Base-by-base conservation (phyloP, 2,113 vertebrate species). In the Jacana jacana region DNA sequence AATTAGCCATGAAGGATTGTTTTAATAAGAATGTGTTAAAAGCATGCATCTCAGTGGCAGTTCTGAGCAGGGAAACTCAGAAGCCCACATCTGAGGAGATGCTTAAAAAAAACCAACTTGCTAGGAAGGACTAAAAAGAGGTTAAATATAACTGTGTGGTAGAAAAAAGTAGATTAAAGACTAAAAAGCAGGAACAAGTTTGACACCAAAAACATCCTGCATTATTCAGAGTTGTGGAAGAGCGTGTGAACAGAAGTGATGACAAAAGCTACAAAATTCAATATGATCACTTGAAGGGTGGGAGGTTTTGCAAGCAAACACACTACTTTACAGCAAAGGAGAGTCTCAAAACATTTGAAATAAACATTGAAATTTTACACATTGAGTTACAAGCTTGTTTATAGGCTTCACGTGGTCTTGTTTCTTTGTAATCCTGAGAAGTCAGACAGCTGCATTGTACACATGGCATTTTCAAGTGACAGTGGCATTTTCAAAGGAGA, bases 191-290 rank as follows among this genome's bases (percentile, higher is more conserved):
- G 40, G 28, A 91, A 85, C 11, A 79, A 64, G 19, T 72, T 82
- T 81, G 57, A 92, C 72, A 72, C 72, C 57, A 60, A 93, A 91
- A 89, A 86, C 75, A 31, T 52, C 44, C 65, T 92, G 73, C 65
- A 49, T 88, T 86, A 88, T 86, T 95, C 69, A 95, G 83, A 51
- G 52, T 92, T 68, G 28, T 61, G 73, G 88, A 94, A 91, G 49
- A 64, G 60, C 4, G n/a, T 57, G 73, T 81, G 83, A 96, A 76
- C 55, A 96, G 77, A 90, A 93, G 70, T 80, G 88, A 96, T 89
- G 80, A 93, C 83, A 96, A 97, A 96, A 94, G 69, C 91, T 81
- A 94, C 83, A 79, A 75, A 95, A 90, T 46, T 85, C 95, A 93
- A 64, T 70, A 76, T 65, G 76, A 94, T 76, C 80, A n/a, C 73